Base-by-base conservation (phyloP, 2,888 invertebrate genomes). In the Aspidiotus rigidus region DNA sequence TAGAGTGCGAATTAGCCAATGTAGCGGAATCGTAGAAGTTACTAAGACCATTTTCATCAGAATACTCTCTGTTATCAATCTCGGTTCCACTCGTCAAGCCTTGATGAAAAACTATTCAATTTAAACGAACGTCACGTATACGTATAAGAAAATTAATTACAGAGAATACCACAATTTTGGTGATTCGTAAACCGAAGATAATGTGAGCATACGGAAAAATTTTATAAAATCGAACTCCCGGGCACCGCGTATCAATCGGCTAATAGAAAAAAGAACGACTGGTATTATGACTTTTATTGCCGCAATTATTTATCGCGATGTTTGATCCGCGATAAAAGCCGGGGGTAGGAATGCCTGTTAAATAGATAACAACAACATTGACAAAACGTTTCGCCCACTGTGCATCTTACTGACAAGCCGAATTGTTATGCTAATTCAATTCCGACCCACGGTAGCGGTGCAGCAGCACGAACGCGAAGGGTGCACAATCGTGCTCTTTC, bases 361-460 rank as follows among this genome's bases (percentile, higher is more conserved):
- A 71, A 71, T 71, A 71, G 71, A 71, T 71, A 71, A 71, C 54
- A 70, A 71, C 71, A 71, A 71, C 71, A 71, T 71, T 71, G 70
- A 70, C 71, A 70, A 71, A 71, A 71, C 69, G 71, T 54, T 71
- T 71, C 64, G 16, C 59, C 42, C 16, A 16, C 59, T 49, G 16
- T n/a, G 39, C 57, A 13, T 44, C 57, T 44, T 17, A 39, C 44
- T 39, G 42, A 15, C 41, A 59, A 57, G 40, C 55, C 55, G 28
- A 13, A 70, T 71, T 71, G 71, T 71, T 69, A 71, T 71, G 71
- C 67, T 71, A 71, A 71, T 71, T 71, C 69, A 71, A 71, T 71
- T 71, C 64, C 59, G 60, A 56, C 69, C 69, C 63, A 67, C 63
- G 70, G 70, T 67, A 67, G 59, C 28, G 39, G 59, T n/a, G 56